Conservation (phyloP, 1,140 invertebrate species). For the Pseudachorutes palmiensis region DNA sequence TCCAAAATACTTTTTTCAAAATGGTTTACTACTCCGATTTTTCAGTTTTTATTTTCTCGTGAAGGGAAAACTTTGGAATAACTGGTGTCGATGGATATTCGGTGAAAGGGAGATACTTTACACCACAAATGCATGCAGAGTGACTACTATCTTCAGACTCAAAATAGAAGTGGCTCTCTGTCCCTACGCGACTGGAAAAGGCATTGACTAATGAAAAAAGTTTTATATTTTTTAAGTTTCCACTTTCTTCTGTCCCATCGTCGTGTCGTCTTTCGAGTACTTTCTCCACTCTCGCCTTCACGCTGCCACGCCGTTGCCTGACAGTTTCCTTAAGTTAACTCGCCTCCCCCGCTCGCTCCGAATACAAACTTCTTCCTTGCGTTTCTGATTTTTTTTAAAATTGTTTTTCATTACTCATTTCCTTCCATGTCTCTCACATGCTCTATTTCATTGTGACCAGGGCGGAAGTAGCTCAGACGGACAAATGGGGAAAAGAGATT, state of each 20-base stretch:
- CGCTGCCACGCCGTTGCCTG: too few relatives aligned
- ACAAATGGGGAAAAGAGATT: conserved; percentile 36
- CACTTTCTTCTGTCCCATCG: neutral
- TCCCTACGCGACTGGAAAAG: too few relatives aligned
- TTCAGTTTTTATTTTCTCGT: neutral
- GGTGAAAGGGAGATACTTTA: neutral
- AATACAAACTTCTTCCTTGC: neutral
- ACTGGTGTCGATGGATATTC: too few relatives aligned
- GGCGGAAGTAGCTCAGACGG: neutral
- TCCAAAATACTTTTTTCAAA: neutral
- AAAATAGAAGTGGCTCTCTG: too few relatives aligned
- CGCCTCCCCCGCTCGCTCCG: neutral
- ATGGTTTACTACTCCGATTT: neutral
- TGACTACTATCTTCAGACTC: too few relatives aligned
- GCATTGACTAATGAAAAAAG: conserved; percentile 15
- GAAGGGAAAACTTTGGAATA: too few relatives aligned
- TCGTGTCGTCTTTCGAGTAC: neutral
- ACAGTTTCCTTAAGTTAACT: neutral
- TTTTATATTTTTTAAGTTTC: neutral
- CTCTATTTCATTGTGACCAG: neutral
- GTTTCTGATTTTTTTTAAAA: neutral
- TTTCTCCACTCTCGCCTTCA: too few relatives aligned
- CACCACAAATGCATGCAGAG: too few relatives aligned
- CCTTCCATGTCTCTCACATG: neutral
- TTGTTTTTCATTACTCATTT: neutral